These are phyloP conservation scores for Hiodon tergisus DNA, from an alignment of 2,113 vertebrate genomes.

Conservation along the genomic window DNA sequence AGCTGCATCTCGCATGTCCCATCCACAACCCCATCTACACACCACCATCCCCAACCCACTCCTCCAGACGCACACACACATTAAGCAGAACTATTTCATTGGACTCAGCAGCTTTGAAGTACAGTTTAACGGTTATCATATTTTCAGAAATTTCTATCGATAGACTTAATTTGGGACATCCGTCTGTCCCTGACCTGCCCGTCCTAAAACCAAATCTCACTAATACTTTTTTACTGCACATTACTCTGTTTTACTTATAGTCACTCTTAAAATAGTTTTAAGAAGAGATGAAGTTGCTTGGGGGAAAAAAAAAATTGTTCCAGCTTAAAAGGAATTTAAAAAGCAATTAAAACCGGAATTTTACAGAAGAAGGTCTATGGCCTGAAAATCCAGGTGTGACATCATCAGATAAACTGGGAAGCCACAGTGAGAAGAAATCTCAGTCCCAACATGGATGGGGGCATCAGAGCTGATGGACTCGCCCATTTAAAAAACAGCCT, in stretches of 20 bases:
- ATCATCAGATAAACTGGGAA: background rate
- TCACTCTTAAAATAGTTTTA: constrained; percentile 34
- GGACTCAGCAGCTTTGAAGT: constrained; percentile 3
- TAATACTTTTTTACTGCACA: constrained; percentile 37
- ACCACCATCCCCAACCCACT: background rate
- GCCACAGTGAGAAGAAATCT: background rate
- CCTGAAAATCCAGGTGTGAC: constrained; percentile 5
- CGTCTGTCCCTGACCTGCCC: constrained; percentile 24
- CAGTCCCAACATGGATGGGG: background rate
- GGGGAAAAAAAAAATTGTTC: background rate
- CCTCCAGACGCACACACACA: background rate
- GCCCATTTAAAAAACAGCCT: background rate
- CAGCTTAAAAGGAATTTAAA: constrained; percentile 16
- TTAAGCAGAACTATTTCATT: background rate
- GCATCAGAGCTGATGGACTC: background rate
- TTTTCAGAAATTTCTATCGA: background rate
- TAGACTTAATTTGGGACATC: background rate
- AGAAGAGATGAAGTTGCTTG: constrained; percentile 17
- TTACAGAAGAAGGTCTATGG: background rate
- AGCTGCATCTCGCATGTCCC: too few relatives aligned
- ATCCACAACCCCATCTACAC: background rate
- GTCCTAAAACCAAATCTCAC: constrained; percentile 37
- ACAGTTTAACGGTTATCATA: background rate
- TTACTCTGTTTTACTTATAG: constrained; percentile 35
- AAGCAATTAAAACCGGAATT: background rate